A percentile compares a stretch with the other conserved stretches of the same genome.
These are phyloP conservation scores for Sterna hirundo DNA, from an alignment of 2,113 vertebrate genomes.

Conservation along the genomic window DNA sequence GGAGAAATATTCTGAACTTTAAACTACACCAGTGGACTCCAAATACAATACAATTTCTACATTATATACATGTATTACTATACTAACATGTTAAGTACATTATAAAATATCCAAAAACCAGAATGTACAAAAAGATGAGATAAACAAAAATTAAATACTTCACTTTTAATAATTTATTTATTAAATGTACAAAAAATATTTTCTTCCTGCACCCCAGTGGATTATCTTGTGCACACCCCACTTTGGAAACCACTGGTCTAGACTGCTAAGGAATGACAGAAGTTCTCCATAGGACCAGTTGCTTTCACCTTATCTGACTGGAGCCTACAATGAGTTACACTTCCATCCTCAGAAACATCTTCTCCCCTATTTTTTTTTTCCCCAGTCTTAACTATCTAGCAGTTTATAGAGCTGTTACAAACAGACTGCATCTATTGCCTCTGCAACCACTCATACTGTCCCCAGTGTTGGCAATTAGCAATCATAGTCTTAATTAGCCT, in stretches of 20 bases:
- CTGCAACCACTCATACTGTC: constrained; percentile 47
- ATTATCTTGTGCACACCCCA: not conserved
- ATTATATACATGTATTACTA: not conserved
- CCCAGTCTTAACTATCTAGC: not conserved
- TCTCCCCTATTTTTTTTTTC: not conserved
- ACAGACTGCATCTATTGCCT: constrained; percentile 17
- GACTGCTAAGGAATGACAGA: not conserved
- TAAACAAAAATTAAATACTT: not conserved
- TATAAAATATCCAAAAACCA: not conserved
- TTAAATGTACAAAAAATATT: not conserved
- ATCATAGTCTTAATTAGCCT: constrained; percentile 77
- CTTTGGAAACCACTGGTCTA: not conserved
- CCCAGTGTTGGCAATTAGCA: constrained; percentile 75
- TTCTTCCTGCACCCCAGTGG: not conserved
- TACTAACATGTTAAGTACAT: not conserved
- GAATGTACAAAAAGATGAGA: not conserved
- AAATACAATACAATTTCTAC: not conserved
- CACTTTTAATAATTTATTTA: not conserved
- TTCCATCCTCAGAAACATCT: not conserved
- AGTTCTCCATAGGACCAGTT: not conserved
- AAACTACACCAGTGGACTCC: not conserved
- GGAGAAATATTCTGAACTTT: not conserved
- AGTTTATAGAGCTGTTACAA: constrained; percentile 10
- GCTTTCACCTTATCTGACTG: not conserved
- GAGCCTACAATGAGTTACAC: not conserved